phyloP scores from a whole-genome alignment of 2,113 vertebrate species.

The Oreochromis niloticus region DNA sequence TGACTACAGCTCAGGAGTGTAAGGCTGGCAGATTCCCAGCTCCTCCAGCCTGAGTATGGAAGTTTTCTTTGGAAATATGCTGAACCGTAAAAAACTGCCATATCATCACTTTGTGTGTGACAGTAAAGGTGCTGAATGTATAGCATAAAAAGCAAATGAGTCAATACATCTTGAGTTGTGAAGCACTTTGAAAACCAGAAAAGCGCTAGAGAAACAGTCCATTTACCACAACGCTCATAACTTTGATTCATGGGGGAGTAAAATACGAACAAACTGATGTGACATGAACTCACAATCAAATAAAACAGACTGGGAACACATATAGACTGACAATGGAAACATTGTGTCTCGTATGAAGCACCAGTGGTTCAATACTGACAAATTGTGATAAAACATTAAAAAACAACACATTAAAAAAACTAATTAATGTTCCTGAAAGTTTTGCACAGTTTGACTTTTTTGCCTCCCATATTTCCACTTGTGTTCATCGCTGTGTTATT shows the following conservation, averaged over 20 bases:
- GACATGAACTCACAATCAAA: neutral
- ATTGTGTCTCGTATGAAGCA: neutral
- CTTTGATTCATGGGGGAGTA: neutral
- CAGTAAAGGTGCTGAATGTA: neutral
- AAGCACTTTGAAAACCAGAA: neutral
- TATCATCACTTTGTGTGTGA: neutral
- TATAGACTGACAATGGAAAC: neutral
- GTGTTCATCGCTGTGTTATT: neutral
- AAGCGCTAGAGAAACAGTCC: neutral
- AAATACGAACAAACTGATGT: neutral
- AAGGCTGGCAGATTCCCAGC: neutral
- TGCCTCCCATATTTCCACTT: neutral
- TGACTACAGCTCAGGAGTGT: neutral
- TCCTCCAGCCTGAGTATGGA: neutral
- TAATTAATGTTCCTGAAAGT: neutral
- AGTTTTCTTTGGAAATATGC: neutral
- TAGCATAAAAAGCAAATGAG: neutral
- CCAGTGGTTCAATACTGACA: neutral
- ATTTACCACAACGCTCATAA: neutral
- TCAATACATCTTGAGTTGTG: neutral
- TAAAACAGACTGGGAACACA: neutral
- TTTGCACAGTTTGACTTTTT: neutral
- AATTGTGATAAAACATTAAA: neutral
- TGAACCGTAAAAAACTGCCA: neutral
- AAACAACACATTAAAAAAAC: neutral